phyloP scores from a whole-genome alignment of 2,888 invertebrate genomes.

The Lasioglossum zephyrum region DNA sequence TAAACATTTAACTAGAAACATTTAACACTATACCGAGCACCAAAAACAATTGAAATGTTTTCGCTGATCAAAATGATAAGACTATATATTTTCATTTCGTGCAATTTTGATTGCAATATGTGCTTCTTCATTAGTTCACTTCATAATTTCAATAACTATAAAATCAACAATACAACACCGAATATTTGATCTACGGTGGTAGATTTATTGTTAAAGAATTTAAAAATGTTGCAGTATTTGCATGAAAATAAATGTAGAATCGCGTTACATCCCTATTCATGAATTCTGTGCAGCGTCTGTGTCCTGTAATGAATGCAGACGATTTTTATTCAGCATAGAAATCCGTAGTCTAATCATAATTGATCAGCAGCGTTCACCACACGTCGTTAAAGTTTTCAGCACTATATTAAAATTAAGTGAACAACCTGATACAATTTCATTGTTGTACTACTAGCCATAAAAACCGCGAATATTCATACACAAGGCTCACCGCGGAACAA shows the following conservation, averaged over 20 bases:
- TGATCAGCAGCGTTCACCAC: background rate
- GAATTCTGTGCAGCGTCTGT: background rate
- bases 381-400: background rate
- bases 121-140: too few relatives aligned
- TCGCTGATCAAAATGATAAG: too few relatives aligned
- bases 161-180: too few relatives aligned
- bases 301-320: background rate
- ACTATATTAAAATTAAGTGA: background rate
- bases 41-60: too few relatives aligned
- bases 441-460: background rate
- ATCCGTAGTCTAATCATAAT: background rate
- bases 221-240: too few relatives aligned
- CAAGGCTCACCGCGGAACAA: background rate
- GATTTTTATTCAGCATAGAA: background rate
- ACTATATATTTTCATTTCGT: too few relatives aligned
- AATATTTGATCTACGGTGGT: too few relatives aligned
- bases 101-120: too few relatives aligned
- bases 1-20: background rate
- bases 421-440: background rate
- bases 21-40: background rate
- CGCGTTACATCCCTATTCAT: too few relatives aligned
- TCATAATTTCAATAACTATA: too few relatives aligned
- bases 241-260: too few relatives aligned
- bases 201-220: too few relatives aligned
- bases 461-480: background rate